Evolutionary conservation across 2,888 invertebrate species (phyloP).

Genomic region (Clitarchus hookeri): DNA sequence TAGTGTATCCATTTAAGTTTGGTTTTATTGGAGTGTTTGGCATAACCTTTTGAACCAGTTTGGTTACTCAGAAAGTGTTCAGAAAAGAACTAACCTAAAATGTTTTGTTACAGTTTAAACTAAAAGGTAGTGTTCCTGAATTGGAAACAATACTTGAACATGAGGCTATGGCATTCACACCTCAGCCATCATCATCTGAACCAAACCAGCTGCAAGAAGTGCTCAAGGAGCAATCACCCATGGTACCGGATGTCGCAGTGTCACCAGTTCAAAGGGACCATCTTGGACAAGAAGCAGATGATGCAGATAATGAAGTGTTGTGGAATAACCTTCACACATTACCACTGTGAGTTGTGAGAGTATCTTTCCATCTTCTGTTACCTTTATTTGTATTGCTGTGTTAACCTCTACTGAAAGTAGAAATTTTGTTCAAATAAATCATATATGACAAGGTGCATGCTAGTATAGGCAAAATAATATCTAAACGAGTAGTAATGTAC

Average conservation of each 20-base stretch:
- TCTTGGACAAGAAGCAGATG: neutral
- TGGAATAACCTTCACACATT: constrained; percentile 6
- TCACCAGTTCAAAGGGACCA: neutral
- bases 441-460: too few species aligned
- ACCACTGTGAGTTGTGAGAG: neutral
- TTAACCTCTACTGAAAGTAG: neutral
- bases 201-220: neutral
- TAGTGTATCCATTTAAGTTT: too few species aligned
- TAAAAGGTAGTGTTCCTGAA: constrained; percentile 8
- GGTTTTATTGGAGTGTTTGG: too few species aligned
- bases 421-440: neutral
- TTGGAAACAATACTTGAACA: constrained; percentile 1
- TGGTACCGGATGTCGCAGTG: neutral
- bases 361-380: neutral
- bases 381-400: neutral
- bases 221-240: neutral
- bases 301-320: neutral
- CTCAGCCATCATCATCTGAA: neutral
- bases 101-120: neutral
- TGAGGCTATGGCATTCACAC: constrained; percentile 1
- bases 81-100: too few species aligned
- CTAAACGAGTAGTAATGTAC: too few species aligned
- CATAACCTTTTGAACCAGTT: too few species aligned
- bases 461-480: too few species aligned
- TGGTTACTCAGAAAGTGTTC: too few species aligned